Base-by-base conservation (phyloP, 2,113 vertebrate genomes). In the Motacilla alba region DNA sequence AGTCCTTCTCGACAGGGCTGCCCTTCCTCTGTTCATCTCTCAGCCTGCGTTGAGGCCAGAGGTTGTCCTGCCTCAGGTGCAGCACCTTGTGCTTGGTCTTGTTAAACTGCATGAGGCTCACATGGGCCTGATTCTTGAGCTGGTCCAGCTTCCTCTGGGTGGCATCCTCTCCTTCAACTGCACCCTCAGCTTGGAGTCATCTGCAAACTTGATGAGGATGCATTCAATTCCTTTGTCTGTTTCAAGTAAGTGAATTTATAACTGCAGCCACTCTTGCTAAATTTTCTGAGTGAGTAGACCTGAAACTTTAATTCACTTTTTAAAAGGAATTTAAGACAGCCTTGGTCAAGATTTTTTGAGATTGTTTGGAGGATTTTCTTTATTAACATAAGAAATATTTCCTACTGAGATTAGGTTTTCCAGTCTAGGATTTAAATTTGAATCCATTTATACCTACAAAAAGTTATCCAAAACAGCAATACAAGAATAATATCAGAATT, bases 1-100 rank as follows among this genome's bases (percentile, higher is more conserved):
- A 13, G 6, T 9, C 37, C 7, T 37, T 37, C 49, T 27, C 0
- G 0, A 2, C 14, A 58, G 12, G 7, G 15, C 44, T 74, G 22
- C 50, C 58, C 37, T 81, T 11, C 10, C 28, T 37, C 52, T 44
- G 18, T 24, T 58, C 37, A 28, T 13, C 27, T 22, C 39, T 24
- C 67, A 64, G 35, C 8, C 59, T 33, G 18, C 0, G 0, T 6
- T 43, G 22, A 16, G 58, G 43, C 20, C 23, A 50, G 37, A 41
- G 15, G 16, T 1, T 52, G 23, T 19, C 52, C 52, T 44, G 27
- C 17, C 37, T 50, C 44, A 59, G 15, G 15, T 17, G 52, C 68
- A 52, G 22, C 33, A 28, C 9, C 18, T 33, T 27, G 21, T 14
- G 11, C 41, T 56, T 74, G 31, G 10, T 50, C 27, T 28, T 33